Evolutionary conservation across 2,797 vertebrate species (phyloP), one percentile per base, ranked within the genome.

Genomic region (Argyrosomus regius): DNA sequence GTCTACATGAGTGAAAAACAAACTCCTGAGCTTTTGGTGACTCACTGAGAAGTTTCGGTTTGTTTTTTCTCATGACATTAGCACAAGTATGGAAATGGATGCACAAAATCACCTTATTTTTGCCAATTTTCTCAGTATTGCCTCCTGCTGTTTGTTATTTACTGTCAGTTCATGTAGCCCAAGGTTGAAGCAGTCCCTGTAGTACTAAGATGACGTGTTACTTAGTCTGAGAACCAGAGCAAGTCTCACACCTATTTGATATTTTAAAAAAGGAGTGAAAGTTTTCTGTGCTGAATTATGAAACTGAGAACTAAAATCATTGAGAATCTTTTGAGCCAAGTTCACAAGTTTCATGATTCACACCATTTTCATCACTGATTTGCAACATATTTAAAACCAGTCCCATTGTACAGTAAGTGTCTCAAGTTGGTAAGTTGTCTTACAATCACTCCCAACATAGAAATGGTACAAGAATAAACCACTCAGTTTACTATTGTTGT

Each of bases 291-390:
- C 6, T 3, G 3, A 72, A 6, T 11, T 49, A 5, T 85, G 82
- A 85, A 86, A 86, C 57, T 52, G 66, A 81, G 54, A 82, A 20
- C 18, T 53, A 61, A 59, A 26, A 20, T 22, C 22, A 26, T 2
- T 24, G 1, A 57, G 14, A 60, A n/a, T 70, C 28, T 54, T 65
- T 64, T 28, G 5, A 75, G 52, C 48, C 11, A 41, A 56, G 31
- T 66, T 56, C 24, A 45, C 8, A 14, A 39, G 20, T 26, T 13
- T 52, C 16, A 10, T 17, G 5, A 39, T 56, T 82, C 53, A 52
- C 74, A 71, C 3, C 0, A 10, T n/a, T 59, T 59, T 22, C 26
- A 59, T 16, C 13, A 3, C 59, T 1, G 22, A 58, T 59, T 43
- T 46, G 52, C 56, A 16, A 6, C 2, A 17, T n/a, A n/a, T 52